Evolutionary conservation across 2,888 invertebrate genomes (phyloP), one percentile per base, ranked within the genome.

Genomic region (Eulithis testata): DNA sequence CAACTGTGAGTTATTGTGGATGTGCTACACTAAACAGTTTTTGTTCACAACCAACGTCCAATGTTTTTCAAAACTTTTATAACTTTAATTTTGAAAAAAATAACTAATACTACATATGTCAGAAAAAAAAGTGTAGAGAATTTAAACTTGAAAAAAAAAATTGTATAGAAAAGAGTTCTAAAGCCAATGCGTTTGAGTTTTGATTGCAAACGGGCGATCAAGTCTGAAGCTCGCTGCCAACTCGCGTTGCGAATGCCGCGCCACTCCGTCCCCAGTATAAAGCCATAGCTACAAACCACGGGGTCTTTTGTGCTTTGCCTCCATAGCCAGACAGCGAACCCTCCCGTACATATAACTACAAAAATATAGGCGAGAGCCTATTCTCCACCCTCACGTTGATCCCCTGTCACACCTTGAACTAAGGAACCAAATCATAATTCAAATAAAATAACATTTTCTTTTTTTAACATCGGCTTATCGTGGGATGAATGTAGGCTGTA

Each of bases 141-240:
- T 71, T 70, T 45, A 57, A 68, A 66, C 58, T 55, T 40, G n/a
- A 62, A 27, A 59, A 51, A 49, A 40, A 36, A 36, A 36, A 6
- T 36, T 4, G 11, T 11, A 11, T 21, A n/a, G 44, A 44, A 66
- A 63, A 58, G 56, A 55, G 55, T 51, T 44, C 21, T 55, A 51
- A 64, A 67, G 65, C 31, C 45, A 66, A 59, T 62, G 75, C 78
- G 82, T 81, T 84, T 77, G 71, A 81, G 84, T 77, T 85, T 82
- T 66, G 75, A 84, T 83, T 81, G 83, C 84, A 78, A 88, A 85
- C 92, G 92, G 90, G 90, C 91, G 91, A 84, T 87, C 92, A 84
- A 85, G 85, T 80, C 90, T 80, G 86, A 85, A 84, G 92, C 90
- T 85, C 85, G 86, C 76, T 84, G 85, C 81, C 85, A 88, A 93